These are phyloP conservation scores for Ptyas mucosa DNA, from an alignment of 2,113 vertebrate genomes.

Conservation along the genomic window DNA sequence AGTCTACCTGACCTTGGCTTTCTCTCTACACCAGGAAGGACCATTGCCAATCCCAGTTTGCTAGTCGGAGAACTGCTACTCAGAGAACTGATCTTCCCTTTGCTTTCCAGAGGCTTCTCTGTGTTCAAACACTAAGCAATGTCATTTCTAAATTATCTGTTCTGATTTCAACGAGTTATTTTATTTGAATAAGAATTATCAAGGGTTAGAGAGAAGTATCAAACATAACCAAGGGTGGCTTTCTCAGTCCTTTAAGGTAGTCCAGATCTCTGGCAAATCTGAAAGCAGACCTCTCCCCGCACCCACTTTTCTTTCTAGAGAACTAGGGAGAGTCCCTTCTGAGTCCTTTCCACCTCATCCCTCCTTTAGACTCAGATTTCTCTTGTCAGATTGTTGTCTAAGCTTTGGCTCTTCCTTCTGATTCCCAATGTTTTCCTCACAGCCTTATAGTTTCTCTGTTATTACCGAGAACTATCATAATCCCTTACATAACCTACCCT, in stretches of 20 bases:
- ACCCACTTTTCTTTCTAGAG: too few species aligned
- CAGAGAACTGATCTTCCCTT: conserved; percentile 19
- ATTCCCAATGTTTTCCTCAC: not conserved
- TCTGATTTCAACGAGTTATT: conserved; percentile 23
- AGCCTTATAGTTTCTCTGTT: not conserved
- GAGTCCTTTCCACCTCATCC: too few species aligned
- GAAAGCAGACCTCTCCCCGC: too few species aligned
- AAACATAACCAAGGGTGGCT: not conserved
- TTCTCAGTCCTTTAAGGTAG: too few species aligned
- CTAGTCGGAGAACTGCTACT: conserved; percentile 22
- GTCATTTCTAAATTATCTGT: conserved; percentile 3
- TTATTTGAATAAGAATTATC: not conserved
- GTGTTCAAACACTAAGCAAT: conserved; percentile 45
- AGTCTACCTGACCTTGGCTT: conserved; percentile 7
- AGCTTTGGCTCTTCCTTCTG: too few species aligned
- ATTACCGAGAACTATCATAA: not conserved
- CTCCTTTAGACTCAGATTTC: too few species aligned
- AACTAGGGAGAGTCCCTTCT: too few species aligned
- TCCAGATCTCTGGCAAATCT: too few species aligned
- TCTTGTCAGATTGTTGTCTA: too few species aligned
- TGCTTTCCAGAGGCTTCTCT: not conserved
- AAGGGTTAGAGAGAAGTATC: not conserved
- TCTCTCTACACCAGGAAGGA: not conserved
- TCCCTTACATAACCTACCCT: not conserved
- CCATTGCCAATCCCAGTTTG: conserved; percentile 15